phyloP scores from a whole-genome alignment of 2,113 vertebrate genomes.

The Agapornis roseicollis region DNA sequence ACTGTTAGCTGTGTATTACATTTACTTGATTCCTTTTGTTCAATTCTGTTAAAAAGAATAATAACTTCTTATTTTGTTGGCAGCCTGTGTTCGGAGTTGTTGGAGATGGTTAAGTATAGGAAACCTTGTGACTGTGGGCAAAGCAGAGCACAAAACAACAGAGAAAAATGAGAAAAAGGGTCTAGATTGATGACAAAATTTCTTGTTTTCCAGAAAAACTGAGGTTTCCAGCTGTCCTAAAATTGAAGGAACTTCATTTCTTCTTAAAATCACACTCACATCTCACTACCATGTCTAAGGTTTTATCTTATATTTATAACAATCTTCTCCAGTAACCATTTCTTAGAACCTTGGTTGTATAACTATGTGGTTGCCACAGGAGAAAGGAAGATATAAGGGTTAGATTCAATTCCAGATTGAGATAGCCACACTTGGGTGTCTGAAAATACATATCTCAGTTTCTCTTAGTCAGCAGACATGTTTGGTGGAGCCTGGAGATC shows the following conservation, averaged over 20 bases:
- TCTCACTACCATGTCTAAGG: neutral
- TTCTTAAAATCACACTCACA: neutral
- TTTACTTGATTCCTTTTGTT: neutral
- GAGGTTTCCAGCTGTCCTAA: neutral
- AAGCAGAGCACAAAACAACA: neutral
- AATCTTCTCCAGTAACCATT: neutral
- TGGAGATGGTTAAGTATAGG: neutral
- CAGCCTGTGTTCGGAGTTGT: neutral
- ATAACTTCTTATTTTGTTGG: neutral
- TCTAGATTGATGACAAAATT: neutral
- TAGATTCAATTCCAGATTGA: neutral
- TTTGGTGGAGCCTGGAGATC: neutral
- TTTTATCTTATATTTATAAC: neutral
- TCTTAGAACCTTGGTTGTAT: no score
- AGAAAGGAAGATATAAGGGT: neutral
- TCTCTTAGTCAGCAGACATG: neutral
- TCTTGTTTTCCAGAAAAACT: neutral
- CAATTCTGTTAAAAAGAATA: neutral
- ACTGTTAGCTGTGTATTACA: neutral
- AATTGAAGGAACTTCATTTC: neutral
- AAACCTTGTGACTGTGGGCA: neutral
- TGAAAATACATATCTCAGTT: neutral
- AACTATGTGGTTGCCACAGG: neutral
- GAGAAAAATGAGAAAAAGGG: neutral
- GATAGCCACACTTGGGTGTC: no score